Evolutionary conservation across 2,888 invertebrate species (phyloP), one percentile per base, ranked within the genome.

Genomic region (Hypsopygia costalis): DNA sequence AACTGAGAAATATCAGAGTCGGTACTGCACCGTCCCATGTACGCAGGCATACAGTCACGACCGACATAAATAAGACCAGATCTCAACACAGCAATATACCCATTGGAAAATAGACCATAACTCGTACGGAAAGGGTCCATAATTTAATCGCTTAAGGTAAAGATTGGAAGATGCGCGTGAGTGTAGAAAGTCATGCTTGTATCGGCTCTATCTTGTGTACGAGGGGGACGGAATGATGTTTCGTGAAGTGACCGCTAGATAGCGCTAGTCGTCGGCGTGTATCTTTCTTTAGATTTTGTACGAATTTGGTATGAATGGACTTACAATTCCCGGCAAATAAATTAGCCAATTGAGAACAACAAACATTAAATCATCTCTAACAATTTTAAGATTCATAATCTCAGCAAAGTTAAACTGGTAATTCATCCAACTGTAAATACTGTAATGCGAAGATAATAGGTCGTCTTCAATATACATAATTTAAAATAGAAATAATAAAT

Each of bases 1-100:
- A 73, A 68, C 65, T 64, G 69, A 76, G 75, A 71, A 70, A 77
- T 78, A 79, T 76, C 72, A 71, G 69, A 70, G 63, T 62, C 49
- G 51, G 43, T 49, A 46, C 52, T 45, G 39, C 41, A 36, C 38
- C 49, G 44, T 16, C 16, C 16, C 16, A 16, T 16, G 16, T 47
- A 52, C 55, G 46, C 53, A 56, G 55, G 58, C 30, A 60, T 70
- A 70, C 60, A 79, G 83, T 87, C 87, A 87, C 87, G 87, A 86
- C 59, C 64, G 69, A 77, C 77, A 81, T 86, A 83, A 86, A 86
- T 85, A 79, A 79, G 70, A 64, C 51, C 63, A 48, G 71, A 76
- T 80, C 73, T 75, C 53, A 48, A 55, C 44, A 57, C 34, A 33
- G 33, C 45, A 36, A 58, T 57, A 46, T 35, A 39, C 12, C 3